phyloP scores from a whole-genome alignment of 2,797 vertebrate species.

The Bovichtus diacanthus region DNA sequence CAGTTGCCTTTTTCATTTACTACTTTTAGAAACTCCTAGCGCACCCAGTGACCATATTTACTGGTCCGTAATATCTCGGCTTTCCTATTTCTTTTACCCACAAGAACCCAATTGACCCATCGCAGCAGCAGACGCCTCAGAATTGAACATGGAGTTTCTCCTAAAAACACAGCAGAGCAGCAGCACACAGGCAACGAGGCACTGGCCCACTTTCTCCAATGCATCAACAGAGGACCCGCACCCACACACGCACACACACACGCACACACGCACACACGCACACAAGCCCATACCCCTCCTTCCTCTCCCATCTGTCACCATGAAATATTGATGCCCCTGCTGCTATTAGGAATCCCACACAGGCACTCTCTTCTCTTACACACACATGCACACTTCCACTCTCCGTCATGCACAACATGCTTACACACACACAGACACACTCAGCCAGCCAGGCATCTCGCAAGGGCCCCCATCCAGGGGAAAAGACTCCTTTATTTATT shows the following conservation, averaged over 20 bases:
- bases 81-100: not conserved
- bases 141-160: constrained; percentile 72
- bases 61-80: not conserved
- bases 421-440: constrained; percentile 26
- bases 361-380: constrained; percentile 5
- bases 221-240: constrained; percentile 39
- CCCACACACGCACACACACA: constrained; percentile 33
- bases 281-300: constrained; percentile 29
- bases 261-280: constrained; percentile 9
- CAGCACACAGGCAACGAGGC: constrained; percentile 43
- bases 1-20: not conserved
- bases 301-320: constrained; percentile 79
- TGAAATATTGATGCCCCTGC: constrained; percentile 84
- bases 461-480: not conserved
- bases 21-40: not conserved
- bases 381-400: constrained; percentile 24
- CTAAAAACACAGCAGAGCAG: constrained; percentile 45
- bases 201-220: constrained; percentile 70
- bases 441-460: constrained; percentile 4
- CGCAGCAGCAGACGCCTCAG: constrained; percentile 31
- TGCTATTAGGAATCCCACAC: constrained; percentile 65
- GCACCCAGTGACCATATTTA: not conserved
- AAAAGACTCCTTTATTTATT: not conserved
- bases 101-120: not conserved
- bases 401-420: constrained; percentile 38